phyloP scores from a whole-genome alignment of 2,113 vertebrate genomes.

The Serilophus lunatus region DNA sequence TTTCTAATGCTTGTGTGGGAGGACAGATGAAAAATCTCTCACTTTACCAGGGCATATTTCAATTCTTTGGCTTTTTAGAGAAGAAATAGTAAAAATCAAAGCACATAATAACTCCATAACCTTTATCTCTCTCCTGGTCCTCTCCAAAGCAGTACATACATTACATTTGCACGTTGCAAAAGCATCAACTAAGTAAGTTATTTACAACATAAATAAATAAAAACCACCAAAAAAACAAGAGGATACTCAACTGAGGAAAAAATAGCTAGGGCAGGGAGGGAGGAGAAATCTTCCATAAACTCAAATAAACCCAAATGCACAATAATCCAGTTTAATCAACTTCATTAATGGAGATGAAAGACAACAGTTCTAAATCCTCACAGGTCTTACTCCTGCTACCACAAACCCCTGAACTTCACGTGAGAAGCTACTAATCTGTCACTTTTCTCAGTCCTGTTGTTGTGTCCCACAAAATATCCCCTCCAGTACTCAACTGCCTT shows the following conservation, averaged over 20 bases:
- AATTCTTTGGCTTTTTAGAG: not conserved
- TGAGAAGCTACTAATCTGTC: not conserved
- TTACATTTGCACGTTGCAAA: not conserved
- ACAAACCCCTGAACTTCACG: not conserved
- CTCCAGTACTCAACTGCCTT: not conserved
- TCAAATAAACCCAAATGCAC: not conserved
- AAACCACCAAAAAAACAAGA: not conserved
- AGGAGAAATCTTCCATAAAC: not conserved
- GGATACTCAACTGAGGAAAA: not conserved
- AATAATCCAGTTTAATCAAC: not conserved
- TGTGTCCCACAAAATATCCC: not conserved
- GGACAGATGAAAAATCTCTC: not conserved
- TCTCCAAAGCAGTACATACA: not conserved
- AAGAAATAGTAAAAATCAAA: not conserved
- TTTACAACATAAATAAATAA: not conserved
- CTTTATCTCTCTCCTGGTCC: not conserved
- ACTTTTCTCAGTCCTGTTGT: not conserved
- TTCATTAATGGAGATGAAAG: not conserved
- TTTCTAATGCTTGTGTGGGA: not conserved
- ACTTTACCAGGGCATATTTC: not conserved
- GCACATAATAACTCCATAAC: not conserved
- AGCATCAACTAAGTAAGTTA: not conserved
- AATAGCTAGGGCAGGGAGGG: not conserved
- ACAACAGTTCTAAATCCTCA: not conserved
- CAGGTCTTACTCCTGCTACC: not conserved